Evolutionary conservation across 1,140 invertebrate species (phyloP).

Genomic region (Cyphomyrmex costatus): DNA sequence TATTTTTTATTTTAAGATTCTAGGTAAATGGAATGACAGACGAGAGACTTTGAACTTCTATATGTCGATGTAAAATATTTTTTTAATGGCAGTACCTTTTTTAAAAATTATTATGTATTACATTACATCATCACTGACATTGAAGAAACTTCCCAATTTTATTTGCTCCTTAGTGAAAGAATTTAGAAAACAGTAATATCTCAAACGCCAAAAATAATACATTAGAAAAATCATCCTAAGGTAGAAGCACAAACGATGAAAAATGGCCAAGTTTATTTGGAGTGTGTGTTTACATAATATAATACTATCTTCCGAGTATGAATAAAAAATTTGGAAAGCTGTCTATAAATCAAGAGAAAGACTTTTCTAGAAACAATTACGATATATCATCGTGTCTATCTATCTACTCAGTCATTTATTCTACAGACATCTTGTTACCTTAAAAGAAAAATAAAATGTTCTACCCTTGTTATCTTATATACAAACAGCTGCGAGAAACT

Average conservation of each 20-base stretch:
- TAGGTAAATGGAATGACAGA: neutral
- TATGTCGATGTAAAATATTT: neutral
- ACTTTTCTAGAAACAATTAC: neutral
- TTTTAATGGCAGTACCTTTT: too few species aligned
- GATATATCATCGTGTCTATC: neutral
- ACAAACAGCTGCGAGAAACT: neutral
- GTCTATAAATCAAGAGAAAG: neutral
- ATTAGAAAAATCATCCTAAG: neutral
- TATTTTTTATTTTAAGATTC: neutral
- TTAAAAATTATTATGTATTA: neutral
- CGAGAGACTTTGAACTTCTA: neutral
- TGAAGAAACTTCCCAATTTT: neutral
- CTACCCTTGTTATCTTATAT: neutral
- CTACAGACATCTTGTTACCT: neutral
- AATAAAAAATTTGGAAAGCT: neutral
- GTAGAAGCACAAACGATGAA: neutral
- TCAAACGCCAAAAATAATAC: neutral
- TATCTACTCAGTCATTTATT: neutral
- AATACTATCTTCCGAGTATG: neutral
- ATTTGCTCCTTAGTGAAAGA: neutral
- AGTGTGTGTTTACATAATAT: neutral
- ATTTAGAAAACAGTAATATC: neutral
- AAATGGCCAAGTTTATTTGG: neutral
- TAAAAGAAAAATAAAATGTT: neutral
- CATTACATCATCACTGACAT: neutral